Percentiles rank a stretch among this genome's conserved stretches.
phyloP scores from a whole-genome alignment of 2,113 vertebrate species.

The Megalops atlanticus region DNA sequence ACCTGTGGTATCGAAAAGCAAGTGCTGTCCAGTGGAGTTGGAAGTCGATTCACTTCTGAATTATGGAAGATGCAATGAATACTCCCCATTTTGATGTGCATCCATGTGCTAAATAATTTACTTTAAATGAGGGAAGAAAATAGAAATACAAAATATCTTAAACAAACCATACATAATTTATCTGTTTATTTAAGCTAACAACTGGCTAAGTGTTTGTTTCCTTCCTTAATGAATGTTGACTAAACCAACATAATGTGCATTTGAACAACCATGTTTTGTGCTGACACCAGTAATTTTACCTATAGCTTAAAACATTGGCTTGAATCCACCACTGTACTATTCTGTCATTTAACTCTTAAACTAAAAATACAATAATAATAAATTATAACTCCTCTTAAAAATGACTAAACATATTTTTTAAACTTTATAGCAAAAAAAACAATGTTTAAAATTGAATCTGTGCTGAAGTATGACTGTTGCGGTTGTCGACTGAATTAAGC shows the following conservation, averaged over 20 bases:
- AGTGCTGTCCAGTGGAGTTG: slow-evolving; percentile 27
- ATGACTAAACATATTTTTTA: slow-evolving; percentile 67
- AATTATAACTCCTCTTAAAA: slow-evolving; percentile 68
- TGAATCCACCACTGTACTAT: slow-evolving; percentile 12
- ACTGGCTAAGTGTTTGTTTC: neutral
- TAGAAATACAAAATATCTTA: neutral
- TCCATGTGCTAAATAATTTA: neutral
- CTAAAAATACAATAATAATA: slow-evolving; percentile 63
- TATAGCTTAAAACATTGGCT: neutral
- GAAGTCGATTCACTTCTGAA: neutral
- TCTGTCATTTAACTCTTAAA: slow-evolving; percentile 39
- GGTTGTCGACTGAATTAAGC: slow-evolving; percentile 81
- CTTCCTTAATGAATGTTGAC: neutral
- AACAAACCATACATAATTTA: neutral
- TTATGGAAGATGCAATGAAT: neutral
- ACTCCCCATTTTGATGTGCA: too few species aligned
- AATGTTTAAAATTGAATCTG: slow-evolving; percentile 71
- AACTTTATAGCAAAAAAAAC: slow-evolving; percentile 38
- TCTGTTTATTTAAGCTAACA: neutral
- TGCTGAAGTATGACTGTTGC: slow-evolving; percentile 65
- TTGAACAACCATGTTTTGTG: neutral
- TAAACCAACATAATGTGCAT: slow-evolving; percentile 6
- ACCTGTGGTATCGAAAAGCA: neutral
- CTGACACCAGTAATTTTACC: neutral
- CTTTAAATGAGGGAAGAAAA: neutral